Conservation (phyloP, 2,888 invertebrate species). For the Cecidostiba fungosa region DNA sequence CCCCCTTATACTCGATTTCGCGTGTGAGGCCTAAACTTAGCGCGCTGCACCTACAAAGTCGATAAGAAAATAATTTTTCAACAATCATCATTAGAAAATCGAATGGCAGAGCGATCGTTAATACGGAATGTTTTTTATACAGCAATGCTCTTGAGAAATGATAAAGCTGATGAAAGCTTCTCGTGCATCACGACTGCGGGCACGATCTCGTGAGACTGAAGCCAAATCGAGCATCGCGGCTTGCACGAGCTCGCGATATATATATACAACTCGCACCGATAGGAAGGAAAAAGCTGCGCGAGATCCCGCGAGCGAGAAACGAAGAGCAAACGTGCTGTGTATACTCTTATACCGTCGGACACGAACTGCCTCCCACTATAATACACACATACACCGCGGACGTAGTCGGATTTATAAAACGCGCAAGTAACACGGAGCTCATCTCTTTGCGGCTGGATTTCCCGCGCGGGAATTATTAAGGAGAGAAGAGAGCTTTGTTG, state of each 20-base stretch:
- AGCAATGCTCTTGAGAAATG: background rate
- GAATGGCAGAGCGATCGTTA: background rate
- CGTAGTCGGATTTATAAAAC: background rate
- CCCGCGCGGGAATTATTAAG: slow-evolving; percentile 6
- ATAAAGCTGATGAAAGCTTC: background rate
- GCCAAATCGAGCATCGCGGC: slow-evolving; percentile 7
- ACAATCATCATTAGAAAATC: background rate
- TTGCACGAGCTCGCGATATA: slow-evolving; percentile 3
- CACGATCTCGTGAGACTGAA: slow-evolving; percentile 47
- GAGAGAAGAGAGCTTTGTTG: slow-evolving; percentile 1
- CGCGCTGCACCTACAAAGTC: background rate
- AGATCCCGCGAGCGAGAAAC: background rate
- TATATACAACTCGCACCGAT: background rate
- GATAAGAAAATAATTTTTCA: background rate
- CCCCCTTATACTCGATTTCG: slow-evolving; percentile 19
- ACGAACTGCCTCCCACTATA: background rate
- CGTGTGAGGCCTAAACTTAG: slow-evolving; percentile 36
- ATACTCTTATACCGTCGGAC: background rate
- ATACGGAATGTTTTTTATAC: too few species aligned
- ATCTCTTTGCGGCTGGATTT: background rate
- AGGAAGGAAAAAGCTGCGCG: background rate
- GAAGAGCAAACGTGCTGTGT: background rate
- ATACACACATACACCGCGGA: background rate
- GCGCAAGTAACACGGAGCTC: background rate
- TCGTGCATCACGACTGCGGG: background rate